phyloP scores from a whole-genome alignment of 2,113 vertebrate genomes.

The Hiodon alosoides region DNA sequence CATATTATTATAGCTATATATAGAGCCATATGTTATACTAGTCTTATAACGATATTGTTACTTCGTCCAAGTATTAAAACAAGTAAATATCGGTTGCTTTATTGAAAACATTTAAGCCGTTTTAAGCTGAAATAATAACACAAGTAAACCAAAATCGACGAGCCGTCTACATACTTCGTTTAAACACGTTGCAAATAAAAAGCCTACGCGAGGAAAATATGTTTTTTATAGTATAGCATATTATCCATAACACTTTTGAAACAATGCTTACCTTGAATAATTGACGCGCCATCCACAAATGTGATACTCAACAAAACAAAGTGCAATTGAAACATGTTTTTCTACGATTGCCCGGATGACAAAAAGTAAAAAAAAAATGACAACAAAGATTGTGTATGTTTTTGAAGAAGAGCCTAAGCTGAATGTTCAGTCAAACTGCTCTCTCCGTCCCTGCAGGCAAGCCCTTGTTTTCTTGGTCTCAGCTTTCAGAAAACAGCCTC shows the following conservation, averaged over 20 bases:
- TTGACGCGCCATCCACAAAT: conserved; percentile 39
- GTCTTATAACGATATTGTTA: too few species aligned
- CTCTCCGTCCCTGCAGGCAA: conserved; percentile 30
- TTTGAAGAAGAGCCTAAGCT: conserved; percentile 48
- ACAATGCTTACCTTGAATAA: conserved; percentile 48
- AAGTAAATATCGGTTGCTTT: background rate
- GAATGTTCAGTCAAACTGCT: conserved; percentile 52
- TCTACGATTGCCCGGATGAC: conserved; percentile 17
- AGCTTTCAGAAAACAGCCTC: conserved; percentile 59
- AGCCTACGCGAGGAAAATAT: too few species aligned
- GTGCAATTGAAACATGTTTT: conserved; percentile 47
- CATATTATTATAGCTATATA: too few species aligned
- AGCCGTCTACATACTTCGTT: too few species aligned
- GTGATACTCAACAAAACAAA: conserved; percentile 47
- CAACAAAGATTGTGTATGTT: background rate
- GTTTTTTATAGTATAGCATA: too few species aligned
- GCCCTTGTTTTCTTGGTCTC: conserved; percentile 49
- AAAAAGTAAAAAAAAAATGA: conserved; percentile 8
- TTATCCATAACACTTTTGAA: background rate
- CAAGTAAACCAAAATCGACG: background rate
- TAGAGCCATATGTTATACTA: too few species aligned
- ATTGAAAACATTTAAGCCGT: background rate
- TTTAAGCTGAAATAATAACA: background rate
- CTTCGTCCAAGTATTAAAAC: too few species aligned
- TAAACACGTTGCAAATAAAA: too few species aligned